Conservation (phyloP, 2,113 vertebrate species). For the Ceuthmochares aereus region DNA sequence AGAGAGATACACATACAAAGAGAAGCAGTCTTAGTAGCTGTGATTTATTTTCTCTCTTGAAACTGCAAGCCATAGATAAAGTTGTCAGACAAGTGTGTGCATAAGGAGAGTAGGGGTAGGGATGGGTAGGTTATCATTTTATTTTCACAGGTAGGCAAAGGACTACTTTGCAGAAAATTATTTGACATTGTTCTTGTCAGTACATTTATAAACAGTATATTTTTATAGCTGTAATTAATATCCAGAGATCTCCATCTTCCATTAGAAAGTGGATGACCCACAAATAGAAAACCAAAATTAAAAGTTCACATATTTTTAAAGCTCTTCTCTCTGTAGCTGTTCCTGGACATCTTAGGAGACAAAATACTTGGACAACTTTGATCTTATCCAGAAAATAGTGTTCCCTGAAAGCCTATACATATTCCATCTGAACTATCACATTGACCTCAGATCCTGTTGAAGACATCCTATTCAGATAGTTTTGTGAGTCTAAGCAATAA, state of each 20-base stretch:
- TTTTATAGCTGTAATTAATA: background rate
- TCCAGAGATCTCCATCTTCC: background rate
- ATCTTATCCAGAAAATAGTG: background rate
- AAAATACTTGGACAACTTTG: background rate
- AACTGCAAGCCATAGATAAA: background rate
- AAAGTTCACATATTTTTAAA: background rate
- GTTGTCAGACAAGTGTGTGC: fast-evolving
- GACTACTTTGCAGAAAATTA: background rate
- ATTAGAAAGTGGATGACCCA: background rate
- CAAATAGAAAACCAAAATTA: background rate
- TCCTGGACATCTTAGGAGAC: background rate
- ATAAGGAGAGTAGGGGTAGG: background rate
- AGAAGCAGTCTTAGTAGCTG: background rate
- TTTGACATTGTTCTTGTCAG: background rate
- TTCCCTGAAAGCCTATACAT: background rate
- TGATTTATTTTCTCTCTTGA: background rate
- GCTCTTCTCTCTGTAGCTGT: background rate
- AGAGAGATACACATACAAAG: background rate
- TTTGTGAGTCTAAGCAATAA: background rate
- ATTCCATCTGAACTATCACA: background rate
- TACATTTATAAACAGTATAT: background rate
- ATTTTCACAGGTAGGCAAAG: background rate
- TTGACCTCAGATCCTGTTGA: background rate
- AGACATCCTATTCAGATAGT: background rate
- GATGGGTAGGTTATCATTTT: background rate